Evolutionary conservation across 2,113 vertebrate genomes (phyloP), one percentile per base, ranked within the genome.

Genomic region (Mixornis gularis): DNA sequence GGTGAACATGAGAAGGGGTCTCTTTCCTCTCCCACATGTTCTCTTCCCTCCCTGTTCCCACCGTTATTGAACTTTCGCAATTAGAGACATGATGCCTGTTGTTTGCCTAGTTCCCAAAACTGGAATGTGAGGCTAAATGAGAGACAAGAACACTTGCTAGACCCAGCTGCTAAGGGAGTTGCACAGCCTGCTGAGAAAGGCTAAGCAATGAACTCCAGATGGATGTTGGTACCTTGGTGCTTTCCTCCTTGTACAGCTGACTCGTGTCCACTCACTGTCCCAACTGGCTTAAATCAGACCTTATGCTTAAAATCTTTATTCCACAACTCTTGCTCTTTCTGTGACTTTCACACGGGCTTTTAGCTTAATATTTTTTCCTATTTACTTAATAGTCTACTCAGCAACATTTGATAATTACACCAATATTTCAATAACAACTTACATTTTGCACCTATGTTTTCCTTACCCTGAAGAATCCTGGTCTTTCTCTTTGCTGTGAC

Each of bases 221-320:
- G 8, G 52, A 24, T 46, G 12, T 6, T 74, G 38, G 9, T 66
- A 48, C 25, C 40, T 88, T n/a, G 10, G 7, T 34, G 36, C 22
- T 32, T 34, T 79, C 15, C 15, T 79, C 53, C 13, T 38, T 26
- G 21, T 12, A 40, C 9, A 59, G 40, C 16, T 30, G 80, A 49
- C 6, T 63, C 1, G 2, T 0, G 0, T 20, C 19, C 53, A 44
- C 32, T 49, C 62, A 5, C 20, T 65, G n/a, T 22, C 16, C 16
- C n/a, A 71, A 14, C 14, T 11, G 24, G 30, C 21, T 71, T 48
- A 85, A 72, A 85, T 30, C 25, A 70, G 74, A 81, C 7, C 7
- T 63, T 20, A 17, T 10, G 59, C 13, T 40, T 52, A 58, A 78
- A 21, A 40, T 32, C 34, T 16, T 55, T 79, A 32, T 22, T 85